These are phyloP conservation scores for Ptychodera flava DNA, from an alignment of 35 echinoderm and acorn worm species.

Conservation along the genomic window DNA sequence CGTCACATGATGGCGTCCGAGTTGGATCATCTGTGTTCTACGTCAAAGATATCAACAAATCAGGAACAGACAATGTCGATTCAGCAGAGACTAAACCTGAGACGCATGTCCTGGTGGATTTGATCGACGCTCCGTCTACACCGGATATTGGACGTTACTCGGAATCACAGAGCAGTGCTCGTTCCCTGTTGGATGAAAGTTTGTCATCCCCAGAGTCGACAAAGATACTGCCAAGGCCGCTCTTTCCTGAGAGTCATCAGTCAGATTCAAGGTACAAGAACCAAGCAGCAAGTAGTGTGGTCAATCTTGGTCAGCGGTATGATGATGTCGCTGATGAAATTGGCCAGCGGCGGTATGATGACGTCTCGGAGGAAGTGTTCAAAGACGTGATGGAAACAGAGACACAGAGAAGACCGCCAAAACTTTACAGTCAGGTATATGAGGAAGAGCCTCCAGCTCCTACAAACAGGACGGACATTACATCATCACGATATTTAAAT, in stretches of 20 bases:
- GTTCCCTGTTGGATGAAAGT: not conserved
- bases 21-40: constrained; percentile 31
- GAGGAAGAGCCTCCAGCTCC: too few relatives aligned
- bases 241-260: not conserved
- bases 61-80: not conserved
- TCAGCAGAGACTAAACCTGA: not conserved
- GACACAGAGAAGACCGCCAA: not conserved
- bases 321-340: not conserved
- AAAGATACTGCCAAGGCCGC: not conserved
- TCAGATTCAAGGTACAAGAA: not conserved
- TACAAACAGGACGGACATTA: too few relatives aligned
- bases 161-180: too few relatives aligned
- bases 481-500: too few relatives aligned
- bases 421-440: not conserved
- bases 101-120: not conserved
- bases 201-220: not conserved
- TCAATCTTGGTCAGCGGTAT: too few relatives aligned
- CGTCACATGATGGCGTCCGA: not conserved
- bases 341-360: not conserved
- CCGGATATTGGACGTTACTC: too few relatives aligned
- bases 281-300: not conserved
- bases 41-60: constrained; percentile 8
- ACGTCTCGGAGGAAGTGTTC: not conserved
- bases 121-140: not conserved
- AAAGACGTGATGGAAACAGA: not conserved